Conservation (phyloP, 2,888 invertebrate genomes). For the Morpho achilles region DNA sequence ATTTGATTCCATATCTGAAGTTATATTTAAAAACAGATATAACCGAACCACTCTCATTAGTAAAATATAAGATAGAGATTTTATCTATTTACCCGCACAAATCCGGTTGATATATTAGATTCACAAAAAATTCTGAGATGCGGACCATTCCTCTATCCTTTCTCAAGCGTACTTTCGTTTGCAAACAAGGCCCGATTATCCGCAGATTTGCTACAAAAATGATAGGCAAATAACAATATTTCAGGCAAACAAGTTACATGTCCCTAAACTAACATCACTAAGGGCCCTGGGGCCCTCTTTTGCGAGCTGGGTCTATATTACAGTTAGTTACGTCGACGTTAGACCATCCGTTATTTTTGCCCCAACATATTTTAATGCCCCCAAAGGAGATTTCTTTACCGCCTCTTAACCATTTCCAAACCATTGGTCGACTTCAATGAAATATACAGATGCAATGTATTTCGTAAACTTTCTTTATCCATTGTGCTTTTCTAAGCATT, state of each 20-base stretch:
- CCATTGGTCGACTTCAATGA: constrained; percentile 64
- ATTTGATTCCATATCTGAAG: no score
- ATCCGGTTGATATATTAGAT: constrained; percentile 1
- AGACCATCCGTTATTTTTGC: constrained; percentile 73
- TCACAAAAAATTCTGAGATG: constrained; percentile 22
- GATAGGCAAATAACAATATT: constrained; percentile 75
- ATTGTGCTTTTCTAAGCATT: no score
- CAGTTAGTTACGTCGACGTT: constrained; percentile 63
- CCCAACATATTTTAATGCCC: constrained; percentile 73
- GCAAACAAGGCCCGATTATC: constrained; percentile 66
- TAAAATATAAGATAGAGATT: no score
- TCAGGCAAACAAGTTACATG: constrained; percentile 69
- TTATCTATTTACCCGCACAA: neutral
- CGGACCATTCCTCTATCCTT: constrained; percentile 39
- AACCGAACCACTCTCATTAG: no score
- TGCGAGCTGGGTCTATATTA: constrained; percentile 51
- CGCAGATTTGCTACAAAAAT: constrained; percentile 67
- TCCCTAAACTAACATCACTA: constrained; percentile 61
- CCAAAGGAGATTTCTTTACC: constrained; percentile 50
- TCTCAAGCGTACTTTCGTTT: constrained; percentile 48
- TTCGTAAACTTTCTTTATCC: no score
- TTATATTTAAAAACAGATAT: no score
- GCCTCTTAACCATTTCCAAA: constrained; percentile 60
- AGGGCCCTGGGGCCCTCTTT: constrained; percentile 54
- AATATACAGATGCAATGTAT: constrained; percentile 59